Evolutionary conservation across 2,797 vertebrate species (phyloP).

Genomic region (Tiaroga cobitis): DNA sequence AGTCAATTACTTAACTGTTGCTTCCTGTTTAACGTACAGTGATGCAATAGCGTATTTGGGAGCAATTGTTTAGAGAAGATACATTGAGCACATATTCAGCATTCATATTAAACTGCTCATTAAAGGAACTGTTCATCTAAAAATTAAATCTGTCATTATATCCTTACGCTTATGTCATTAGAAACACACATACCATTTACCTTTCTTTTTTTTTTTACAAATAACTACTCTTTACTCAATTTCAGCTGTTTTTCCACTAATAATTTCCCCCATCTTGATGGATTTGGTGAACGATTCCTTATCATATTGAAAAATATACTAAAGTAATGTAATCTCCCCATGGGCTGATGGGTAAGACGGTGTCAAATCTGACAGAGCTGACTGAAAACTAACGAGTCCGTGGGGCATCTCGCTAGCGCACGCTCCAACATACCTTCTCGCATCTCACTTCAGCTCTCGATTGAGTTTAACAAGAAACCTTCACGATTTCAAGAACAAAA

Average conservation of each 20-base stretch:
- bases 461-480: not conserved
- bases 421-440: slow-evolving; percentile 59
- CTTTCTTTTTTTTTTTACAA: no score
- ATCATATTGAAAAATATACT: not conserved
- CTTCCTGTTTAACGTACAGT: not conserved
- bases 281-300: not conserved
- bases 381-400: slow-evolving; percentile 64
- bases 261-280: not conserved
- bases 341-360: not conserved
- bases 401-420: slow-evolving; percentile 73
- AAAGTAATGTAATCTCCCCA: not conserved
- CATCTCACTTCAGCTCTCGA: slow-evolving; percentile 46
- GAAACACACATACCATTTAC: not conserved
- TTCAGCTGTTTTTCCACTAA: not conserved
- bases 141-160: not conserved
- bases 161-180: not conserved
- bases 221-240: no score
- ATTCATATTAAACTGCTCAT: not conserved
- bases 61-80: not conserved
- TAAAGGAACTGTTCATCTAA: not conserved
- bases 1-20: not conserved
- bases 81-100: not conserved
- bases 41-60: not conserved
- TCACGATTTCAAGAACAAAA: not conserved
- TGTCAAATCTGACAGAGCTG: slow-evolving; percentile 55